phyloP scores from a whole-genome alignment of 1,140 invertebrate species.

The Gryllus bimaculatus region DNA sequence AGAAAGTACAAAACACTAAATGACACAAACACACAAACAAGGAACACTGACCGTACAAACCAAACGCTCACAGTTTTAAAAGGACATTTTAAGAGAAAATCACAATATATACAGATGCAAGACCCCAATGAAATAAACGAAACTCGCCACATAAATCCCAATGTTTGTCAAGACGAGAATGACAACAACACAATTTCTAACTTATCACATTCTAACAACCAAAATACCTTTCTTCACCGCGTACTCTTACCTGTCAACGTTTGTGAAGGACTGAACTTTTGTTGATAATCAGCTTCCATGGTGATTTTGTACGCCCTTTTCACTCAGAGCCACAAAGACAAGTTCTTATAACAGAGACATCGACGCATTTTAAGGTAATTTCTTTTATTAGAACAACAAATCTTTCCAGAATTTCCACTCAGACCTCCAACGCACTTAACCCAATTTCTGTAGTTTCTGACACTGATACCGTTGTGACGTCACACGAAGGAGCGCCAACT shows the following conservation, averaged over 20 bases:
- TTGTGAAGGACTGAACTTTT: constrained; percentile 10
- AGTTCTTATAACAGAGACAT: not conserved
- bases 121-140: no score
- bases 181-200: no score
- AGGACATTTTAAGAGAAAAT: no score
- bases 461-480: constrained; percentile 12
- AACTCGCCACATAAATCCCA: no score
- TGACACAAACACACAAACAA: constrained; percentile 11
- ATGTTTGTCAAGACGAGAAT: no score
- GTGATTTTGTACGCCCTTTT: not conserved
- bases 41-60: not conserved
- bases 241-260: constrained; percentile 13
- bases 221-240: not conserved
- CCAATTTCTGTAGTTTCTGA: constrained; percentile 13
- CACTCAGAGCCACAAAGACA: not conserved
- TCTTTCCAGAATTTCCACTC: not conserved
- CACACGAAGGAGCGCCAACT: not conserved
- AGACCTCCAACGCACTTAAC: not conserved
- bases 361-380: constrained; percentile 1
- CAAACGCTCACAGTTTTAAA: not conserved
- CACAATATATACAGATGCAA: no score
- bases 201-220: not conserved
- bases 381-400: constrained; percentile 9
- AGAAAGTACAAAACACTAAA: constrained; percentile 20
- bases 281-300: constrained; percentile 20